Evolutionary conservation across 2,797 vertebrate species (phyloP), one percentile per base, ranked within the genome.

Genomic region (Hoplostethus mediterraneus): DNA sequence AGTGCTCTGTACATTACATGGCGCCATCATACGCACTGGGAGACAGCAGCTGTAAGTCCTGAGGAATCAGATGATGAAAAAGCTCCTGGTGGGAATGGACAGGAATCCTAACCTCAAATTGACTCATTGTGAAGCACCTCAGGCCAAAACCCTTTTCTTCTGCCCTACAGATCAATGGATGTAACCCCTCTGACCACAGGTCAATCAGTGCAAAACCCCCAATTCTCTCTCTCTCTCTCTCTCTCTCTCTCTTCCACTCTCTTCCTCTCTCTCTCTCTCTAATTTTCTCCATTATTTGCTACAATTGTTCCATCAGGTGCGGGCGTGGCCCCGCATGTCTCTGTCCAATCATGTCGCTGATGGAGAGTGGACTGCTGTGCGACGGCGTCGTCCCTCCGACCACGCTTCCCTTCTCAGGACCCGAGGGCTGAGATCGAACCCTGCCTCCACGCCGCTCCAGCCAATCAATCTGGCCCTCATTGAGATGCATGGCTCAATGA

Each of bases 391-490:
- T 76, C 77, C 71, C 82, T 60, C 72, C 69, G 82, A 83, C 81
- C 85, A 75, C 55, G 80, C 87, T 87, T 87, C 69, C 74, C 87
- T 84, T 80, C 76, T 85, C 75, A 62, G 77, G 82, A 69, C 87
- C 82, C 17, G 59, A 77, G 89, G 89, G 87, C 89, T 85, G 84
- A 89, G 90, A 94, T 92, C 89, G 87, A 93, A 91, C 72, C 79
- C 90, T 92, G 87, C 86, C 88, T 86, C 76, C 1, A 63, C 88
- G 71, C 80, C 5, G 64, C 81, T 83, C 70, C 82, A 67, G 53
- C 79, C 84, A 90, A 94, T 94, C 93, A 93, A 92, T 94, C 88
- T 82, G 75, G 64, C 48, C 75, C 91, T 94, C 91, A 93, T 93
- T 93, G 83, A 89, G 87, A 94, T 93, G 88, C 91, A 91, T 89